phyloP scores from a whole-genome alignment of 2,113 vertebrate genomes.

The Caranx ignobilis region DNA sequence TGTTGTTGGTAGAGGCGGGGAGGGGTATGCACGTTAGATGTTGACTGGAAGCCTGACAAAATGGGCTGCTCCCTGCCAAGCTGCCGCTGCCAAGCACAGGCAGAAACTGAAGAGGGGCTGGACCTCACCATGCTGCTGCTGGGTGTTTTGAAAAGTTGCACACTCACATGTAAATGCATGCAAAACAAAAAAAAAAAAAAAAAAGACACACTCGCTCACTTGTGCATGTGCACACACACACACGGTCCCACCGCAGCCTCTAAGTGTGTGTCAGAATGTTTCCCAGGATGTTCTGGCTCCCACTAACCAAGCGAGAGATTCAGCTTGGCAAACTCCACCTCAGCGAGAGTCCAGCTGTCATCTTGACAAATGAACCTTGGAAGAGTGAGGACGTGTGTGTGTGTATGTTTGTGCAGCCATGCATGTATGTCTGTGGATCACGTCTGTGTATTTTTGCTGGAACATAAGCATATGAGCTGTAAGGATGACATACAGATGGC shows the following conservation, averaged over 20 bases:
- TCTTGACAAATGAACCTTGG: constrained; percentile 83
- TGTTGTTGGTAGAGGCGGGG: constrained; percentile 46
- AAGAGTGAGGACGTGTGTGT: constrained; percentile 66
- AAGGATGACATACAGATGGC: constrained; percentile 60
- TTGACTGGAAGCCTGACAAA: constrained; percentile 79
- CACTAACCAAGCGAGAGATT: constrained; percentile 70
- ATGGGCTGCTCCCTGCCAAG: constrained; percentile 69
- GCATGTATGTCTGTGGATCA: constrained; percentile 47
- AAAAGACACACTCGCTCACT: constrained; percentile 21
- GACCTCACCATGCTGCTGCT: constrained; percentile 67
- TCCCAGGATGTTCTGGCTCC: constrained; percentile 77
- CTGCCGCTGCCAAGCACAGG: constrained; percentile 65
- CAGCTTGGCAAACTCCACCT: constrained; percentile 76
- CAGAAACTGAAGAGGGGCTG: constrained; percentile 70
- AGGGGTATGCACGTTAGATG: constrained; percentile 66
- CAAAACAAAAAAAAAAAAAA: not conserved
- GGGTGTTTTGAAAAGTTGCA: constrained; percentile 66
- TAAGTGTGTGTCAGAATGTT: constrained; percentile 69
- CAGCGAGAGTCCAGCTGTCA: constrained; percentile 81
- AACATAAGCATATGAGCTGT: constrained; percentile 28
- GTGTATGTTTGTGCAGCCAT: constrained; percentile 55
- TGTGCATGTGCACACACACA: constrained; percentile 20
- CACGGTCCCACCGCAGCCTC: constrained; percentile 30
- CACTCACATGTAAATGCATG: constrained; percentile 11
- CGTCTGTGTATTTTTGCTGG: constrained; percentile 29